These are phyloP conservation scores for Aphaenogaster rudis DNA, from an alignment of 1,140 invertebrate species.

Conservation along the genomic window DNA sequence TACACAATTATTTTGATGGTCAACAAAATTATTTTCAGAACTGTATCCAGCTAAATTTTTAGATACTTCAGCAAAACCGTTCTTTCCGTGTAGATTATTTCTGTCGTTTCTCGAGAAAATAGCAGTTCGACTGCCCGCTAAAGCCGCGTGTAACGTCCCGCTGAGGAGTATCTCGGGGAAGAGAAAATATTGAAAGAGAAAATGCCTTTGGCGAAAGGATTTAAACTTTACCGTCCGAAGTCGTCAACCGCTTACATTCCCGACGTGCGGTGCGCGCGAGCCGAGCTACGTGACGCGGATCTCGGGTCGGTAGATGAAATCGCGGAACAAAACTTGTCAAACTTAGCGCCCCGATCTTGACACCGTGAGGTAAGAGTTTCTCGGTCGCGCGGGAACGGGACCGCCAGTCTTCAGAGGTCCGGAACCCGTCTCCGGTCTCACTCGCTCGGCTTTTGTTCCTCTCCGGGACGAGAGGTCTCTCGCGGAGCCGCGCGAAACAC, in stretches of 20 bases:
- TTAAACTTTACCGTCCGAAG: conserved; percentile 15
- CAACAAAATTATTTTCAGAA: too few species aligned
- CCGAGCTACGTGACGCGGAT: neutral
- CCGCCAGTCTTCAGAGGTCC: neutral
- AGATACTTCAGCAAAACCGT: too few species aligned
- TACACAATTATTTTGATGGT: too few species aligned
- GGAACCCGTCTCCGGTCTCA: neutral
- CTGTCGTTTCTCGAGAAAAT: neutral
- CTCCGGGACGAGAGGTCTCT: neutral
- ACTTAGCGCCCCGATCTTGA: conserved; percentile 62
- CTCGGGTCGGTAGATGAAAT: conserved; percentile 6
- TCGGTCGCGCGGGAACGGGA: neutral
- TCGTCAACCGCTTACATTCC: conserved; percentile 18
- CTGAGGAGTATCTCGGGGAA: neutral
- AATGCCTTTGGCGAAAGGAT: conserved; percentile 27
- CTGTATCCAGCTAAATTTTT: too few species aligned
- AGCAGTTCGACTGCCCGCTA: neutral
- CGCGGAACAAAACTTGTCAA: conserved; percentile 55
- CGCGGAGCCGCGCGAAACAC: neutral
- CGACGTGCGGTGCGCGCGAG: neutral
- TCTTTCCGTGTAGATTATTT: neutral
- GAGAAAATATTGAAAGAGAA: conserved; percentile 24
- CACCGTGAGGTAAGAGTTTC: conserved; percentile 36
- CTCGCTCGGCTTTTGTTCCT: neutral
- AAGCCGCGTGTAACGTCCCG: neutral